Conservation (phyloP, 2,797 vertebrate genomes). For the Mus caroli region DNA sequence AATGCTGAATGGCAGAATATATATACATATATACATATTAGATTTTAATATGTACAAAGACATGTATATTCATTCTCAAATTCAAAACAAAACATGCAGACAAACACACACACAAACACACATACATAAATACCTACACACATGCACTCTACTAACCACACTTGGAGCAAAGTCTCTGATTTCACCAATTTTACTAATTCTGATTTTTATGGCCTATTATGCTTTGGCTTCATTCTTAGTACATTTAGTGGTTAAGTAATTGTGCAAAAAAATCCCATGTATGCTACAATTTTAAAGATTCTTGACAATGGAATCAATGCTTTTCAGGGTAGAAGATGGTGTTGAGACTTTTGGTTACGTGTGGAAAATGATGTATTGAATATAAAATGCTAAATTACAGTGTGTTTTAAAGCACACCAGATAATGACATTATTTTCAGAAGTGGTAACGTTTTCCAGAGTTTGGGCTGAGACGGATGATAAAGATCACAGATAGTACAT, state of each 20-base stretch:
- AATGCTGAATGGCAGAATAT: too few species aligned
- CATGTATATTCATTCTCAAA: neutral
- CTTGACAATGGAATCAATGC: neutral
- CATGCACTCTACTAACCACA: neutral
- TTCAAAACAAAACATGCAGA: too few species aligned
- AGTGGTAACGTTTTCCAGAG: too few species aligned
- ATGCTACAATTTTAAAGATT: neutral
- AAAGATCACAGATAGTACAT: too few species aligned
- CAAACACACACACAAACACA: neutral
- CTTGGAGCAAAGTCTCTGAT: neutral
- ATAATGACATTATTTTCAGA: too few species aligned
- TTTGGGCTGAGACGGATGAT: neutral
- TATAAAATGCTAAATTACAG: neutral
- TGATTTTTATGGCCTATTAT: neutral
- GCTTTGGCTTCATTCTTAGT: neutral
- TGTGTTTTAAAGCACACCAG: neutral
- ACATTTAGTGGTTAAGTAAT: neutral
- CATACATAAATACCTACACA: too few species aligned
- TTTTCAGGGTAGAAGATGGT: neutral
- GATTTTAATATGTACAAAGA: neutral
- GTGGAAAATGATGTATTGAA: neutral
- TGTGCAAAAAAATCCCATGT: neutral
- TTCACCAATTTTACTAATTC: neutral
- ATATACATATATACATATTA: too few species aligned
- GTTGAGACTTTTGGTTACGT: neutral